Evolutionary conservation across 2,797 vertebrate species (phyloP).

Genomic region (Micropoecilia bifurca): DNA sequence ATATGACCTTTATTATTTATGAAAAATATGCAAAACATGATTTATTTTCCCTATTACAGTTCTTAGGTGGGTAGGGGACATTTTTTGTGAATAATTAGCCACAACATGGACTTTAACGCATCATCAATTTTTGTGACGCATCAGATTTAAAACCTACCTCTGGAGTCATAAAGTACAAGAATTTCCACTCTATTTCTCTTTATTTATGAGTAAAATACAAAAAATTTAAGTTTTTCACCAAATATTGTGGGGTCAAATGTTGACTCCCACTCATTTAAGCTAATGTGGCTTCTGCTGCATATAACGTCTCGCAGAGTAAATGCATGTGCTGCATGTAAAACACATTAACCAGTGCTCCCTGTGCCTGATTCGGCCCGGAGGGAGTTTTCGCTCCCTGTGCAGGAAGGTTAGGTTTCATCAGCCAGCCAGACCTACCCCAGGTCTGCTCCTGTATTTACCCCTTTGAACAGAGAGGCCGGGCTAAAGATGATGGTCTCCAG

Average conservation of each 20-base stretch:
- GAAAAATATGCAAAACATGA: background rate
- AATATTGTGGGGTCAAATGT: background rate
- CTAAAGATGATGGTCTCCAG: constrained; percentile 53
- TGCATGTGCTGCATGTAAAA: constrained; percentile 29
- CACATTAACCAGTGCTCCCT: constrained; percentile 7
- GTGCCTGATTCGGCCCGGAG: constrained; percentile 29
- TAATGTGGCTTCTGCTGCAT: background rate
- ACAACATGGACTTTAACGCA: background rate
- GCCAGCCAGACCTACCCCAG: constrained; percentile 31
- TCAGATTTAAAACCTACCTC: background rate
- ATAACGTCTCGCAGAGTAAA: constrained; percentile 2
- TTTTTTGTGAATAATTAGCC: background rate
- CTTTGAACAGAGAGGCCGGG: constrained; percentile 22
- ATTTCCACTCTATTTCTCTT: background rate
- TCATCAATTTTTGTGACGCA: background rate
- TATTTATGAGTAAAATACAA: background rate
- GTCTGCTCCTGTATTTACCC: constrained; percentile 16
- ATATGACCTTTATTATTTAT: background rate
- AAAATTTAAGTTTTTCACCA: background rate
- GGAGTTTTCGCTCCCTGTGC: constrained; percentile 28
- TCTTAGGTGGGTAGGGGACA: background rate
- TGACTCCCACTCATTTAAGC: background rate
- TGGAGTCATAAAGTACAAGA: background rate
- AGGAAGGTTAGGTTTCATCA: constrained; percentile 61
- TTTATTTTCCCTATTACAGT: background rate